A percentile compares a stretch with the other conserved stretches of the same genome.
phyloP scores from a whole-genome alignment of 2,888 invertebrate species.

The Alcis repandata region DNA sequence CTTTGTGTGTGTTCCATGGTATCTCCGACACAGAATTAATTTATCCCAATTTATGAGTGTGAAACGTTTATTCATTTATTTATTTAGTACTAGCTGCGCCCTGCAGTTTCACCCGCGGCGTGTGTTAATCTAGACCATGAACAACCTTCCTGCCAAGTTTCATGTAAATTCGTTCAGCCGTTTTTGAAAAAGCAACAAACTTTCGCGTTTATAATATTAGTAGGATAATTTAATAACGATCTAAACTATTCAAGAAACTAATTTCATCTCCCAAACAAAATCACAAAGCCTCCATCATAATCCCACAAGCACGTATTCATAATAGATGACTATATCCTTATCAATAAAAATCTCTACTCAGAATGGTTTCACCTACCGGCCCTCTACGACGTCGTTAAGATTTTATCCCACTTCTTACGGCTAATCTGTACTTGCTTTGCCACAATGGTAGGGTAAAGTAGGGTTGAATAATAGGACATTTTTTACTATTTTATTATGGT shows the following conservation, averaged over 20 bases:
- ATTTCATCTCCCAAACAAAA: slow-evolving; percentile 9
- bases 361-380: slow-evolving; percentile 71
- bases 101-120: no score
- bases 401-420: slow-evolving; percentile 80
- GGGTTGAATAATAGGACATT: slow-evolving; percentile 80
- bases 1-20: no score
- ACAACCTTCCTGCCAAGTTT: no score
- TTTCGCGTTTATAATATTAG: no score
- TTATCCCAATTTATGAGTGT: no score
- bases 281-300: slow-evolving; percentile 26
- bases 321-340: slow-evolving; percentile 78
- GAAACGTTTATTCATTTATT: no score
- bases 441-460: slow-evolving; percentile 66
- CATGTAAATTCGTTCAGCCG: no score
- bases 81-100: no score
- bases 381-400: slow-evolving; percentile 80
- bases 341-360: slow-evolving; percentile 81
- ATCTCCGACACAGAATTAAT: no score
- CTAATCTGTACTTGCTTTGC: slow-evolving; percentile 77
- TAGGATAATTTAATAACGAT: no score
- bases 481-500: slow-evolving; percentile 75
- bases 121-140: no score
- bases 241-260: background rate
- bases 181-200: no score
- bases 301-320: slow-evolving; percentile 58